Percentiles rank a stretch among this genome's conserved stretches.
These are phyloP conservation scores for Ormia ochracea DNA, from an alignment of 2,888 invertebrate species.

Conservation along the genomic window DNA sequence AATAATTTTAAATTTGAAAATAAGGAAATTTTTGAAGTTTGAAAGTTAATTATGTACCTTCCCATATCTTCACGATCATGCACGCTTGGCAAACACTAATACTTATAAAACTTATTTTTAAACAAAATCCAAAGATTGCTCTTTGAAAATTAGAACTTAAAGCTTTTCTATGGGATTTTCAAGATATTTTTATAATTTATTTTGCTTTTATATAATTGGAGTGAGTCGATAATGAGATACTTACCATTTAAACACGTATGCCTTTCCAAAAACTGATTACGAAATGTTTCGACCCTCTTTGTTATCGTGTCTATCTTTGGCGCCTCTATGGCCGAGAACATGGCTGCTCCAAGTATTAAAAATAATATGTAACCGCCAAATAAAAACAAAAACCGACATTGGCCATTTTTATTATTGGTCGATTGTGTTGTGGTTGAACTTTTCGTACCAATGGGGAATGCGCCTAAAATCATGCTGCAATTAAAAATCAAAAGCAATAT, in stretches of 20 bases:
- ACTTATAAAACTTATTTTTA: too few relatives aligned
- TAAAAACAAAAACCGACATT: constrained; percentile 76
- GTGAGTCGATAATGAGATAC: constrained; percentile 68
- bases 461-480: constrained; percentile 69
- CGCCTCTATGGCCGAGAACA: constrained; percentile 88
- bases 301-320: constrained; percentile 82
- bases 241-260: constrained; percentile 83
- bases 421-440: constrained; percentile 67
- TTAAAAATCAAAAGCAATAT: constrained; percentile 14
- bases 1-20: too few relatives aligned
- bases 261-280: constrained; percentile 80
- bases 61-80: too few relatives aligned
- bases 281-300: constrained; percentile 78
- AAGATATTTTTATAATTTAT: too few relatives aligned
- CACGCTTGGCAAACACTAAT: too few relatives aligned
- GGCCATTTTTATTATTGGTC: constrained; percentile 71
- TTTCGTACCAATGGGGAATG: constrained; percentile 70
- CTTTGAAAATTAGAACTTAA: too few relatives aligned
- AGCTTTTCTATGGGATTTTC: too few relatives aligned
- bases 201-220: too few relatives aligned
- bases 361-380: constrained; percentile 79
- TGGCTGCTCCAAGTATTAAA: constrained; percentile 84
- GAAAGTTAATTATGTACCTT: too few relatives aligned
- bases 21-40: too few relatives aligned
- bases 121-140: too few relatives aligned